These are phyloP conservation scores for Hassar affinis DNA, from an alignment of 2,113 vertebrate genomes.

Conservation along the genomic window DNA sequence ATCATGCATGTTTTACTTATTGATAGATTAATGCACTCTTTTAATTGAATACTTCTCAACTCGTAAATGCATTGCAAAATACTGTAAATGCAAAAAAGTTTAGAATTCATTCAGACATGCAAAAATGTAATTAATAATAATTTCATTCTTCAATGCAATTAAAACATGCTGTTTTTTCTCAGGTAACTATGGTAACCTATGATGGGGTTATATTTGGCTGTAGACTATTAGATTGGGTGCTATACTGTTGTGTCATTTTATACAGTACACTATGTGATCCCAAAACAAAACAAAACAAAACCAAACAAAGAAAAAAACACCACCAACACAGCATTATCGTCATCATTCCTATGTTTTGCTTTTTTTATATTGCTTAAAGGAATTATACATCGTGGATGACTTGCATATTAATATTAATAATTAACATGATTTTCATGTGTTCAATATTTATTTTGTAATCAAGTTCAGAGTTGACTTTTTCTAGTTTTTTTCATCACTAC, in stretches of 20 bases:
- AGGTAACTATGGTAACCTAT: background rate
- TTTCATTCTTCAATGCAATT: background rate
- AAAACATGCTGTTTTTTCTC: background rate
- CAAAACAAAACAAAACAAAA: background rate
- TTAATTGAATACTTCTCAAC: too few relatives aligned
- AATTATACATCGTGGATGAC: background rate
- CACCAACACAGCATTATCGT: background rate
- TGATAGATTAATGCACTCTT: too few relatives aligned
- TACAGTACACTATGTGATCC: background rate
- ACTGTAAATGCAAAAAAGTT: too few relatives aligned
- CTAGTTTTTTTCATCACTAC: too few relatives aligned
- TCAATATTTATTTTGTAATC: background rate
- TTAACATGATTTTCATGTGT: background rate
- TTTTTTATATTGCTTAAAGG: background rate
- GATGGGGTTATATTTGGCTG: background rate
- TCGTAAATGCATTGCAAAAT: too few relatives aligned
- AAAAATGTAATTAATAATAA: too few relatives aligned
- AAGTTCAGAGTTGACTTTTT: background rate
- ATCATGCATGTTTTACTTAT: too few relatives aligned
- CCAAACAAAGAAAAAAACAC: background rate
- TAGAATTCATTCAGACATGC: too few relatives aligned
- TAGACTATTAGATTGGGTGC: background rate
- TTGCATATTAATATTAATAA: background rate
- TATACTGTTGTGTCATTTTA: background rate
- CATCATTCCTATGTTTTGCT: background rate